Evolutionary conservation across 2,888 invertebrate species (phyloP).

Genomic region (Auanema sp.): DNA sequence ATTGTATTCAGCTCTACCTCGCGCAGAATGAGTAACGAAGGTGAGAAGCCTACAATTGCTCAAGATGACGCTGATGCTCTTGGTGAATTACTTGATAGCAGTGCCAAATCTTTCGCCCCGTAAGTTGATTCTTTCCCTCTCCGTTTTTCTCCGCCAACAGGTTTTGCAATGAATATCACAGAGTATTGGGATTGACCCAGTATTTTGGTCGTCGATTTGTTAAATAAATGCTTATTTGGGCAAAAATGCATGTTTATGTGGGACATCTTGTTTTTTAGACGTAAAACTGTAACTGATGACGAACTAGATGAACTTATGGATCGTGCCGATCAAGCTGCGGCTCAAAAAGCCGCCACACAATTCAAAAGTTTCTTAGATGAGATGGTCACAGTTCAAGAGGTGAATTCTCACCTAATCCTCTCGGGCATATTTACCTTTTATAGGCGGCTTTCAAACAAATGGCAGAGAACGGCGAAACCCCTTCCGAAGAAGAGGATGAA

Average conservation of each 20-base stretch:
- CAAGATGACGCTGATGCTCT: slow-evolving; percentile 30
- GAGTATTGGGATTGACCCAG: too few species aligned
- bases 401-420: slow-evolving; percentile 6
- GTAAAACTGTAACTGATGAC: slow-evolving; percentile 35
- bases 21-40: too few species aligned
- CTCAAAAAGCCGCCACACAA: slow-evolving; percentile 46
- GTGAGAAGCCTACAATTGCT: neutral
- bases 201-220: slow-evolving; percentile 1
- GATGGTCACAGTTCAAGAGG: slow-evolving; percentile 48
- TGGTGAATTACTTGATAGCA: slow-evolving; percentile 30
- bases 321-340: slow-evolving; percentile 39
- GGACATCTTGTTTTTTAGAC: slow-evolving; percentile 13
- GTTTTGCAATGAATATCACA: slow-evolving; percentile 9
- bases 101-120: slow-evolving; percentile 23
- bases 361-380: slow-evolving; percentile 47
- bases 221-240: slow-evolving; percentile 3
- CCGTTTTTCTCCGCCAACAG: neutral
- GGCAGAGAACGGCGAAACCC: slow-evolving; percentile 13
- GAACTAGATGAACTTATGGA: slow-evolving; percentile 48
- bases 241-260: slow-evolving; percentile 1
- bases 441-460: slow-evolving; percentile 21
- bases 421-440: neutral
- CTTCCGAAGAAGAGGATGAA: slow-evolving; percentile 27
- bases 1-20: too few species aligned
- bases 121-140: slow-evolving; percentile 17